A percentile compares a stretch with the other conserved stretches of the same genome.
Evolutionary conservation across 1,140 invertebrate species (phyloP).

Genomic region (Dreissena rostriformis): DNA sequence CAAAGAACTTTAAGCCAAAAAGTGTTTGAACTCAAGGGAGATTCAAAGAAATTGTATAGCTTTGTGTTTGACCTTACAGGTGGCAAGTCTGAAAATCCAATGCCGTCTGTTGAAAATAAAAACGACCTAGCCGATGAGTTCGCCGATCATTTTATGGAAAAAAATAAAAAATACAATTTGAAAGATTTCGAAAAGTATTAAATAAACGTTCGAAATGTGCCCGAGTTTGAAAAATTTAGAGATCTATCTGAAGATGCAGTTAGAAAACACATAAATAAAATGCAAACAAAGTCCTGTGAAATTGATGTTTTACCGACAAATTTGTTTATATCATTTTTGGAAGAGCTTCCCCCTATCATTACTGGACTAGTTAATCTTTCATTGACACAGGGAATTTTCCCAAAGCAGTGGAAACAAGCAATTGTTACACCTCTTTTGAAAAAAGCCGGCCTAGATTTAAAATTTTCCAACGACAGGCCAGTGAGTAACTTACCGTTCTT

Average conservation of each 20-base stretch:
- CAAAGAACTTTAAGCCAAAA: conserved; percentile 27
- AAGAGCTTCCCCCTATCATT: conserved; percentile 30
- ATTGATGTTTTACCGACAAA: conserved; percentile 41
- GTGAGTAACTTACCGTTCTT: conserved; percentile 37
- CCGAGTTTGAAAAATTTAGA: conserved; percentile 28
- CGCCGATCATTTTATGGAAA: conserved; percentile 53
- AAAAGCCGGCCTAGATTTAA: conserved; percentile 5
- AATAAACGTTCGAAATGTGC: conserved; percentile 13
- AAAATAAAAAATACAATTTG: conserved; percentile 31
- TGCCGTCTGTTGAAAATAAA: conserved; percentile 20
- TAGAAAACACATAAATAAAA: conserved; percentile 21
- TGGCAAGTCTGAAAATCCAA: conserved; percentile 41
- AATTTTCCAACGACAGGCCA: conserved; percentile 16
- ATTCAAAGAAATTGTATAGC: conserved; percentile 34
- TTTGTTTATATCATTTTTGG: conserved; percentile 45
- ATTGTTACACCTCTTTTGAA: conserved; percentile 28
- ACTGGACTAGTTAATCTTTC: conserved; percentile 29
- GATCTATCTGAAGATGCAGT: conserved; percentile 31
- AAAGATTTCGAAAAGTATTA: conserved; percentile 30
- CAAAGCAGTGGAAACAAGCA: conserved; percentile 25
- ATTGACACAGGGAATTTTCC: conserved; percentile 45
- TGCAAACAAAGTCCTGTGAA: conserved; percentile 48
- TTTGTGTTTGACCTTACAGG: conserved; percentile 46
- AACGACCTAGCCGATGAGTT: conserved; percentile 38
- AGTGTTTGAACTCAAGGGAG: conserved; percentile 38